Conservation (phyloP, 2,113 vertebrate genomes). For the Entelurus aequoreus region DNA sequence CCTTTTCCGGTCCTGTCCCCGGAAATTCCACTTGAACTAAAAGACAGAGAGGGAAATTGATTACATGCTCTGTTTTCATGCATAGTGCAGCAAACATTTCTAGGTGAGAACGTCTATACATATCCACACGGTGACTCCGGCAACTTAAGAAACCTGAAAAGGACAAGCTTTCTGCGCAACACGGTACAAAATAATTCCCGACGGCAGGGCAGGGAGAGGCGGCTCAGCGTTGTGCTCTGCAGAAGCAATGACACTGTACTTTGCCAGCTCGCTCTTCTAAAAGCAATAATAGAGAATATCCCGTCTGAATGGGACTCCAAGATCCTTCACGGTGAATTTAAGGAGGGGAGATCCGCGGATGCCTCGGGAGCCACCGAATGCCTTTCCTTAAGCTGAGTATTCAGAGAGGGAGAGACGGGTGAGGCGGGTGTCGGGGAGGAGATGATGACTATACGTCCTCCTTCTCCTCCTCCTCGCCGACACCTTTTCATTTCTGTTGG, state of each 20-base stretch:
- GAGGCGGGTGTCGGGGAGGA: slow-evolving; percentile 63
- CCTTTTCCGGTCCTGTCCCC: background rate
- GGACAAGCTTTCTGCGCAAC: slow-evolving; percentile 21
- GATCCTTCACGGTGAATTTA: slow-evolving; percentile 77
- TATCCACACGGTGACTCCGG: slow-evolving; percentile 12
- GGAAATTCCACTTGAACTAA: background rate
- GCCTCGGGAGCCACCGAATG: slow-evolving; percentile 93
- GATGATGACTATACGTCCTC: slow-evolving; percentile 56
- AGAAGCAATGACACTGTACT: slow-evolving; percentile 59
- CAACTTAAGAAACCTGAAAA: slow-evolving; percentile 25
- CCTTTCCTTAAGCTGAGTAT: slow-evolving; percentile 90
- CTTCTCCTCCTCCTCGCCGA: slow-evolving; percentile 8
- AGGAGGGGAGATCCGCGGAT: slow-evolving; percentile 75
- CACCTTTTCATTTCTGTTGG: slow-evolving; percentile 47
- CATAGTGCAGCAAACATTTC: background rate
- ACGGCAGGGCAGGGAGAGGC: background rate
- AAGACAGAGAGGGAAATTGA: background rate
- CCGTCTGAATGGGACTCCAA: slow-evolving; percentile 91
- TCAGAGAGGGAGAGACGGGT: slow-evolving; percentile 62
- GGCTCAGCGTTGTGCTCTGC: slow-evolving; percentile 25
- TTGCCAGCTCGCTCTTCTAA: slow-evolving; percentile 65
- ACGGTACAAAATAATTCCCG: slow-evolving; percentile 25
- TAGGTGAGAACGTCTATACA: background rate
- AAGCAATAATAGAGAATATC: slow-evolving; percentile 81
- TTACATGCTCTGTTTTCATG: background rate